These are phyloP conservation scores for Ptychochromis oligacanthus DNA, from an alignment of 2,113 vertebrate species.

Conservation along the genomic window DNA sequence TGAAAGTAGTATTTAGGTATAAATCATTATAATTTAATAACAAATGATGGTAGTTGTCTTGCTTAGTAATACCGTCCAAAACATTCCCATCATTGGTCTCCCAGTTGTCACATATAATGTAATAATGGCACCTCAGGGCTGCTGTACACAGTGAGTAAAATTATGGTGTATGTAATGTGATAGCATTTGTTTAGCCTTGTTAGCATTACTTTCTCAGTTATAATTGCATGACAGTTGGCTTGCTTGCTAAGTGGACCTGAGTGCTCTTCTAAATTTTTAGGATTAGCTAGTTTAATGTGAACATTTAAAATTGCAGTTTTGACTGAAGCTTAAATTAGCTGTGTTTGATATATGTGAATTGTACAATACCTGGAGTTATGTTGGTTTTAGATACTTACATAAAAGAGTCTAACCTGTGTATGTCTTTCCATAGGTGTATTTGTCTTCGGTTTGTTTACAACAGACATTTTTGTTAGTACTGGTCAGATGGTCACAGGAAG, in stretches of 20 bases:
- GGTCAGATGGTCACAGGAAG: conserved; percentile 92
- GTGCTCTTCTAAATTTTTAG: neutral
- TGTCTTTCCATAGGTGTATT: conserved; percentile 85
- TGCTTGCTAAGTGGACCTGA: no score
- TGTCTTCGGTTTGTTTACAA: conserved; percentile 88
- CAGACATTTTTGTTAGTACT: conserved; percentile 92
- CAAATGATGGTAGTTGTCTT: no score
- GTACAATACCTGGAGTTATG: neutral
- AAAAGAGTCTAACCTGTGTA: neutral
- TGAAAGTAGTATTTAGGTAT: neutral
- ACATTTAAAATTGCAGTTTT: fast-evolving
- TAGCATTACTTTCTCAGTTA: no score
- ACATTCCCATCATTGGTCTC: neutral
- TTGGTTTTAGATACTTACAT: neutral
- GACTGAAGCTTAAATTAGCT: neutral
- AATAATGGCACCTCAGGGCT: neutral
- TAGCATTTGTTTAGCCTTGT: no score
- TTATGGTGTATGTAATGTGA: neutral
- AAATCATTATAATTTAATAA: neutral
- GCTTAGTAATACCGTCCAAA: neutral
- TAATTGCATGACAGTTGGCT: no score
- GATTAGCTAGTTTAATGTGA: neutral
- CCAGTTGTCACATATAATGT: no score
- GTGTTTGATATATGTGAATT: neutral
- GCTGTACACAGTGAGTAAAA: neutral